phyloP scores from a whole-genome alignment of 2,113 vertebrate species.

The Sialia sialis region DNA sequence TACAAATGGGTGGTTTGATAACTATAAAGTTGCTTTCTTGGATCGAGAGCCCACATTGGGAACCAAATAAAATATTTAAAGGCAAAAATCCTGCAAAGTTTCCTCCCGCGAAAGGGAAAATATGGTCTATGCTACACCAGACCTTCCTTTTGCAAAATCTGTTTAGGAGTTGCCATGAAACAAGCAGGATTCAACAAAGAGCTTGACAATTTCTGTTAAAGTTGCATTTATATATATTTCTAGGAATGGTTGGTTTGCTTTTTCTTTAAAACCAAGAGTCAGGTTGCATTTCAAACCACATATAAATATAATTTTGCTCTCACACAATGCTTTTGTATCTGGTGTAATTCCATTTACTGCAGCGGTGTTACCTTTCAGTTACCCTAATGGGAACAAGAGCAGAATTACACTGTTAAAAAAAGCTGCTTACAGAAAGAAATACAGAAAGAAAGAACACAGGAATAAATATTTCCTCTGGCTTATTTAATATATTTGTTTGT shows the following conservation, averaged over 20 bases:
- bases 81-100: slow-evolving; percentile 43
- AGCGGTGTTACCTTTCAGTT: slow-evolving; percentile 39
- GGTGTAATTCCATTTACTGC: slow-evolving; percentile 41
- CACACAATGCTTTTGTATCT: slow-evolving; percentile 47
- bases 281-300: slow-evolving; percentile 44
- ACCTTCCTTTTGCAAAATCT: slow-evolving; percentile 1
- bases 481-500: slow-evolving; percentile 38
- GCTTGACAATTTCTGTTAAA: background rate
- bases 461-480: slow-evolving; percentile 28
- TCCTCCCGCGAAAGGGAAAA: slow-evolving; percentile 31
- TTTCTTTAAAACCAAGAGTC: slow-evolving; percentile 14
- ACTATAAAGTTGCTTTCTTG: slow-evolving; percentile 53
- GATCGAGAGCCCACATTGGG: background rate
- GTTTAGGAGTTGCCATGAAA: slow-evolving; percentile 17
- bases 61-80: slow-evolving; percentile 62
- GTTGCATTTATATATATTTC: background rate
- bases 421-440: background rate
- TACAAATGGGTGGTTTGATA: slow-evolving; percentile 33
- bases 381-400: slow-evolving; percentile 28
- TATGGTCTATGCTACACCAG: background rate
- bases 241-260: background rate
- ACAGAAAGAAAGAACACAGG: background rate
- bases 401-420: slow-evolving; percentile 7
- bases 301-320: slow-evolving; percentile 51
- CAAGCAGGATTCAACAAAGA: slow-evolving; percentile 1